Base-by-base conservation (phyloP, 1,140 invertebrate genomes). In the Araneus ventricosus region DNA sequence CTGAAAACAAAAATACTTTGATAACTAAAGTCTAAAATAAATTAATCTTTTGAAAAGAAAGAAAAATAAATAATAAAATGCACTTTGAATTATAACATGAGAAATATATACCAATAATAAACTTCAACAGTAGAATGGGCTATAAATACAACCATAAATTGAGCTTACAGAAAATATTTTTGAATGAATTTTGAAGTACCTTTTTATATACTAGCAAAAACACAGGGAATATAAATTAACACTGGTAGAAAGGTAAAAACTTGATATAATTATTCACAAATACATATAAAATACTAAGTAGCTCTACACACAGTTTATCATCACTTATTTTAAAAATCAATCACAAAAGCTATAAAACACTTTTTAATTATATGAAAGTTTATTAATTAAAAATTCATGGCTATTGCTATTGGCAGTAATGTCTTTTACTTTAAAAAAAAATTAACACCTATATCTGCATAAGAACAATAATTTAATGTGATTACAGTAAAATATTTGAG, bases 111-210 rank as follows among this genome's bases (percentile, higher is more conserved):
- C 14, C 20, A 75, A 34, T 37, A 63, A 63, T 7, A 75, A 20
- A 37, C 30, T 75, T 34, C 70, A 34, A 34, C 70, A 75, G 37
- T 34, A 75, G 10, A 37, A 75, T 75, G 20, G 20, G 3, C 20
- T 75, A 34, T 14, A 75, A 75, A 75, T 75, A 37, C 70, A 75
- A 75, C 30, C 70, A 75, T 20, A 75, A 75, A 75, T 37, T 75
- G 70, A 34, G 70, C 70, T 67, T 8, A 20, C 24, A 30, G 27
- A 67, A 67, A 67, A 27, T 10, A n/a, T n/a, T 67, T 75, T 34
- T 37, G 17, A 37, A 30, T 75, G 30, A 37, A 20, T 37, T 75
- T 75, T 34, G 5, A 75, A 75, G 27, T 30, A 67, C n/a, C 24
- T 6, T 27, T n/a, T 63, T 27, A 67, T 67, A 30, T 27, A n/a